Conservation (phyloP, 2,113 vertebrate species). For the Pipa parva region DNA sequence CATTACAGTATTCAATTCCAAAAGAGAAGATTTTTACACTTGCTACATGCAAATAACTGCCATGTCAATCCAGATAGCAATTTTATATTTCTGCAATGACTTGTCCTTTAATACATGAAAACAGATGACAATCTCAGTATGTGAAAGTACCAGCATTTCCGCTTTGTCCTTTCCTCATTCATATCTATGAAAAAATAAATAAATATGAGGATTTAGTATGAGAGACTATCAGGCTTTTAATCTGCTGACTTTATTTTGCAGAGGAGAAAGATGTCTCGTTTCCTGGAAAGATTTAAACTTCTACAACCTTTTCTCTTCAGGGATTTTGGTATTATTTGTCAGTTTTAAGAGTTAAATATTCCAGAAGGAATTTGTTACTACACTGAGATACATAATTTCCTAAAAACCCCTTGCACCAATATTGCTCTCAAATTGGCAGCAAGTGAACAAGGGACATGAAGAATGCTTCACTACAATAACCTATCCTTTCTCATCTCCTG, state of each 20-base stretch:
- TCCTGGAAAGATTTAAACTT: conserved; percentile 53
- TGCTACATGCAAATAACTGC: no score
- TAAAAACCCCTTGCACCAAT: conserved; percentile 90
- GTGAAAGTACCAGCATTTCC: no score
- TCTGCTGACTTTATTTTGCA: conserved; percentile 31
- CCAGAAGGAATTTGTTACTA: conserved; percentile 94
- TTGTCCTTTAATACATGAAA: no score
- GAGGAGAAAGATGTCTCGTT: background rate
- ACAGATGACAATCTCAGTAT: no score
- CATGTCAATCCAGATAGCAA: no score
- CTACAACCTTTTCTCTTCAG: conserved; percentile 62
- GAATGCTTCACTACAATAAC: conserved; percentile 95
- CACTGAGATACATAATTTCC: conserved; percentile 84
- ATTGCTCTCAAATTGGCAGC: conserved; percentile 99
- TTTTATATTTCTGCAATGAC: no score
- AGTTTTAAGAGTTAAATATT: conserved; percentile 94
- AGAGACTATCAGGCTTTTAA: no score
- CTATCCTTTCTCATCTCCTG: conserved; percentile 96
- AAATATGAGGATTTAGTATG: no score
- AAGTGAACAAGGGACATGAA: conserved; percentile 96
- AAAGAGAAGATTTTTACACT: no score
- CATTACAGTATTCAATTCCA: no score
- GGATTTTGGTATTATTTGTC: conserved; percentile 72
- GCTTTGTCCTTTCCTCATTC: no score
- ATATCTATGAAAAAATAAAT: no score